Evolutionary conservation across 1,140 invertebrate species (phyloP).

Genomic region (Bicyclus anynana): DNA sequence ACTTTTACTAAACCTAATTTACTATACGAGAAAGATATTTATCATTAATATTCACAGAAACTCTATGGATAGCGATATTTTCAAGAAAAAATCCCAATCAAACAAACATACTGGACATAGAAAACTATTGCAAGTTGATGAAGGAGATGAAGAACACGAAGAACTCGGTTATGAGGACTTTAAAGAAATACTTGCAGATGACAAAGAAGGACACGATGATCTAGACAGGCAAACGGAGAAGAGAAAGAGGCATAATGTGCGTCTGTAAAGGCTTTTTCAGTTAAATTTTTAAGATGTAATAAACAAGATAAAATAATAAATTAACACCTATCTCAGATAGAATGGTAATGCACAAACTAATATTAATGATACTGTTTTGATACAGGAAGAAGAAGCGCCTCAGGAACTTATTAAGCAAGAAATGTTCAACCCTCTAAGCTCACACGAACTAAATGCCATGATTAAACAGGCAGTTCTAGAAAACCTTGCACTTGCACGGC

Average conservation of each 20-base stretch:
- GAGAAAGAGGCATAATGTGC: conserved; percentile 32
- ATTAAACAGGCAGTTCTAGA: conserved; percentile 44
- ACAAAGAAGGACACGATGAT: conserved; percentile 39
- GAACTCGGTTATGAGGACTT: conserved; percentile 44
- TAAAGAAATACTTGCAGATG: conserved; percentile 44
- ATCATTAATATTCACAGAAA: no score
- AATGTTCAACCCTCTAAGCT: conserved; percentile 23
- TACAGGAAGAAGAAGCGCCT: conserved; percentile 4
- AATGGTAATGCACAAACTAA: no score
- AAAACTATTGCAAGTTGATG: conserved; percentile 37
- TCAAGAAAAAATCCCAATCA: background rate
- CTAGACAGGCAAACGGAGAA: conserved; percentile 30
- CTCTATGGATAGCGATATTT: conserved; percentile 2
- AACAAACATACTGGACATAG: conserved; percentile 11
- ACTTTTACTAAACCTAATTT: background rate
- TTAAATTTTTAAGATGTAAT: no score
- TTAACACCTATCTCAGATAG: no score
- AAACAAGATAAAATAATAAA: background rate
- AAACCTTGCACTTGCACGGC: conserved; percentile 30
- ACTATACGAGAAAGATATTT: no score
- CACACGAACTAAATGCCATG: conserved; percentile 50
- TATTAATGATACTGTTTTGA: background rate
- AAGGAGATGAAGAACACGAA: conserved; percentile 42
- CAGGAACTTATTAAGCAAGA: no score
- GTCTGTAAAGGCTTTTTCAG: no score